Evolutionary conservation across 1,140 invertebrate species (phyloP).

Genomic region (Drosophila kikkawai): DNA sequence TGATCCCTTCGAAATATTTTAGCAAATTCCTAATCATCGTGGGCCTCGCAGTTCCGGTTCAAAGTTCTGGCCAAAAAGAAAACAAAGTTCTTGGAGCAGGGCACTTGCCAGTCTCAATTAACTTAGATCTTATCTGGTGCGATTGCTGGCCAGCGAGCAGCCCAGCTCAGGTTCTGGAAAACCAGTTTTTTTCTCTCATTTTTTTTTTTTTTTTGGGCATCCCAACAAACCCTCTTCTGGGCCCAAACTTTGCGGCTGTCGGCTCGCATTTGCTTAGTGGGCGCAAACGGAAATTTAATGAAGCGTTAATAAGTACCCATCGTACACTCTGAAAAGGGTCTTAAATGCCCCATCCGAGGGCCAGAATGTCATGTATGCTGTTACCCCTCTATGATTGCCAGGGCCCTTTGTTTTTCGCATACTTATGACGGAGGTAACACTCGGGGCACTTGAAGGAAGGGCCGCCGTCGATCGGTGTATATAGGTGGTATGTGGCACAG

Average conservation of each 20-base stretch:
- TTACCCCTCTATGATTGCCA: conserved; percentile 14
- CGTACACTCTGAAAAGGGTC: conserved; percentile 47
- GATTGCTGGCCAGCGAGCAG: conserved; percentile 20
- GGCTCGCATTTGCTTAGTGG: conserved; percentile 59
- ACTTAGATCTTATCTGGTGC: conserved; percentile 69
- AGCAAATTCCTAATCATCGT: conserved; percentile 24
- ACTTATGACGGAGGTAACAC: conserved; percentile 8
- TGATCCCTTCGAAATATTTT: conserved; percentile 63
- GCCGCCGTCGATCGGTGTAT: conserved; percentile 18
- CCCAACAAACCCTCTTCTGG: conserved; percentile 29
- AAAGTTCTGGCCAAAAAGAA: conserved; percentile 52
- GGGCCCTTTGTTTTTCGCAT: conserved; percentile 43
- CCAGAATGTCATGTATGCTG: conserved; percentile 47
- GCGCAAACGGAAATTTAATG: conserved; percentile 69
- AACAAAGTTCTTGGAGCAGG: conserved; percentile 41
- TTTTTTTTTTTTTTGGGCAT: conserved; percentile 1
- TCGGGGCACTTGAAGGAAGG: conserved; percentile 35
- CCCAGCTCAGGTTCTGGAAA: conserved; percentile 43
- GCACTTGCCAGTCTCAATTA: conserved; percentile 73
- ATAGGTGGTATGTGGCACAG: conserved; percentile 39
- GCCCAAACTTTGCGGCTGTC: conserved; percentile 51
- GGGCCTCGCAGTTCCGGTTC: conserved; percentile 23
- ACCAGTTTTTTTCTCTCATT: conserved; percentile 65
- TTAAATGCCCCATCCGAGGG: conserved; percentile 61
- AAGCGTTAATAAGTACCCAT: conserved; percentile 77